Evolutionary conservation across 2,888 invertebrate species (phyloP), one percentile per base, ranked within the genome.

Genomic region (Philhelius pedissequus): DNA sequence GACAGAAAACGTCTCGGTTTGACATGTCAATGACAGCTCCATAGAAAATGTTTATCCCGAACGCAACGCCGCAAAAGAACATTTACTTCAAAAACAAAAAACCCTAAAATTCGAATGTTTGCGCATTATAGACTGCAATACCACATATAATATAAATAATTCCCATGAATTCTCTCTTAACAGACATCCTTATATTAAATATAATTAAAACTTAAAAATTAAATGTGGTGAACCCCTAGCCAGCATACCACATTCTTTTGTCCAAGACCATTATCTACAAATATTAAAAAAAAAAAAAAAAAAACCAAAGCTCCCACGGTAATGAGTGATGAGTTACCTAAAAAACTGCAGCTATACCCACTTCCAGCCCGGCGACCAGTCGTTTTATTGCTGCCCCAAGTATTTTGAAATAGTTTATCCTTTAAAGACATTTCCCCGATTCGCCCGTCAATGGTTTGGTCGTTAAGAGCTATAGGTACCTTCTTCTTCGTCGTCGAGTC

Each of bases 321-420:
- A 79, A 84, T 84, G 84, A 76, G 48, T 54, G 66, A 84, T 84
- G 80, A 80, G 80, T 89, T 90, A 91, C 91, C 91, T 90, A 91
- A 90, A 87, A 91, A 91, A 89, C 91, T 91, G 89, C 90, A 90
- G 88, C 91, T 91, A 89, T 90, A 89, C 86, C 91, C 91, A 89
- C 89, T 91, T 87, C 91, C 91, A 88, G 91, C 90, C 71, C 91
- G 91, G 74, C 89, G 89, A 86, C 91, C 90, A 86, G 90, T 91
- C 87, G 91, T 91, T 87, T 91, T 90, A 86, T 91, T 91, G 87
- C 89, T 89, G 88, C 89, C 90, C 90, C 90, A 90, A 87, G 90
- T 91, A 89, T 90, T 90, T 89, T 90, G 90, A 87, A 90, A 90
- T 87, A 89, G 89, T 89, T 90, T 90, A 89, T 91, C 91, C 89